Percentiles rank a stretch among this genome's conserved stretches.
Evolutionary conservation across 1,140 invertebrate species (phyloP).

Genomic region (Neoseiulus cucumeris): DNA sequence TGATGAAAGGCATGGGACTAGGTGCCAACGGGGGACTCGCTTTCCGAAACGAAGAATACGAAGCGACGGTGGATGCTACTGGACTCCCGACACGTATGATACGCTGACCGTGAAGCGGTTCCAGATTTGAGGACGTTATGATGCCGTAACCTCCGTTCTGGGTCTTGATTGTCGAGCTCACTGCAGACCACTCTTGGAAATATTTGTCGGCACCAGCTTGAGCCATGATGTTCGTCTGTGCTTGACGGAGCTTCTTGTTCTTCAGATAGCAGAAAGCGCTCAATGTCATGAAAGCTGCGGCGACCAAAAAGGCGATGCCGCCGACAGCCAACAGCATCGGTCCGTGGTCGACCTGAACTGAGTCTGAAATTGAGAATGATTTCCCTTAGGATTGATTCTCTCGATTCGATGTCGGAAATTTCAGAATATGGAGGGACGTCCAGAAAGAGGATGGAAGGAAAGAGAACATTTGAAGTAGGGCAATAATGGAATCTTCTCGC

Average conservation of each 20-base stretch:
- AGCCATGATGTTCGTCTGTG: background rate
- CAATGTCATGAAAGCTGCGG: background rate
- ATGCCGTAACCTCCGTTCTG: background rate
- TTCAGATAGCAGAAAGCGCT: background rate
- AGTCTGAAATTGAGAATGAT: no score
- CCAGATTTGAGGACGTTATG: background rate
- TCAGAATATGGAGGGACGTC: no score
- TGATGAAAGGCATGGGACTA: background rate
- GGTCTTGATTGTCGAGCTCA: background rate
- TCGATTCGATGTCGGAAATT: no score
- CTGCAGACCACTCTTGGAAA: background rate
- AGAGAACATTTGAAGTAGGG: no score
- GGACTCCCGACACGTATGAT: background rate
- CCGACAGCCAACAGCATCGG: constrained; percentile 5
- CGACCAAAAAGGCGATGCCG: background rate
- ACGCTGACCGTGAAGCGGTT: background rate
- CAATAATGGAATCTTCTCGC: no score
- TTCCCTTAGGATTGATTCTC: no score
- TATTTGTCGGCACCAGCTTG: constrained; percentile 3
- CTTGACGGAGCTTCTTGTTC: background rate
- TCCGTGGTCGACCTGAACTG: background rate
- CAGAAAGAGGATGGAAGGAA: no score
- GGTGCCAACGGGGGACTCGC: background rate
- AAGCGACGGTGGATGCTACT: background rate
- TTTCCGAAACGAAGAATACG: background rate